Percentiles rank a stretch among this genome's conserved stretches.
Evolutionary conservation across 2,113 vertebrate species (phyloP).

Genomic region (Perognathus longimembris): DNA sequence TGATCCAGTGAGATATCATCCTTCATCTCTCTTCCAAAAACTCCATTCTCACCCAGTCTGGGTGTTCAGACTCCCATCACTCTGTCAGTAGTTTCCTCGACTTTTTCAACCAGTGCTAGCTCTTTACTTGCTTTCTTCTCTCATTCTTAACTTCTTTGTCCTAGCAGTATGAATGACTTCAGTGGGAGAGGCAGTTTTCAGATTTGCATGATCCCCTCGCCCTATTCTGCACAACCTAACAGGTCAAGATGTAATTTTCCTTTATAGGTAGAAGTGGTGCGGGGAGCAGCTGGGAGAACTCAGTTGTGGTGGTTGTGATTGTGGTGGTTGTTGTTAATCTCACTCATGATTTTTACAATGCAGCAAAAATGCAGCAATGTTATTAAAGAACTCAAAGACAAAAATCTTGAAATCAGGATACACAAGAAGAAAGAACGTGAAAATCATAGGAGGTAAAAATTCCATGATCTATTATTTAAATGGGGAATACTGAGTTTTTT

Average conservation of each 20-base stretch:
- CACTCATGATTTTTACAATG: constrained; percentile 72
- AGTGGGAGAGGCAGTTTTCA: neutral
- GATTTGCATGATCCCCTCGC: neutral
- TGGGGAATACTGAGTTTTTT: neutral
- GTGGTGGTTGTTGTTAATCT: neutral
- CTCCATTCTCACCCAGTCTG: neutral
- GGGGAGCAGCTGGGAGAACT: no score
- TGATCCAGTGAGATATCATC: neutral
- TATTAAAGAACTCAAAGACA: constrained; percentile 89
- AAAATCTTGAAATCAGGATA: constrained; percentile 89
- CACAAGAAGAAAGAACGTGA: constrained; percentile 88
- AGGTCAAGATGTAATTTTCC: neutral
- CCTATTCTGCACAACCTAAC: neutral
- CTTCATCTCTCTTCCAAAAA: neutral
- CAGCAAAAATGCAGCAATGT: constrained; percentile 90
- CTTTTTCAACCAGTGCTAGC: neutral
- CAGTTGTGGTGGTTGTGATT: neutral
- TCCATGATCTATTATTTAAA: neutral
- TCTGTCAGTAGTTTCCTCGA: neutral
- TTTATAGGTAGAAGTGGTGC: neutral
- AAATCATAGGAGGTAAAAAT: constrained; percentile 91
- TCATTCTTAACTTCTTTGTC: neutral
- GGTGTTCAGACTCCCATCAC: neutral
- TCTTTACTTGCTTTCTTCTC: neutral
- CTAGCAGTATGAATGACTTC: neutral